A percentile compares a stretch with the other conserved stretches of the same genome.
These are phyloP conservation scores for Chymomyza fuscimana DNA, from an alignment of 2,888 invertebrate species.

Conservation along the genomic window DNA sequence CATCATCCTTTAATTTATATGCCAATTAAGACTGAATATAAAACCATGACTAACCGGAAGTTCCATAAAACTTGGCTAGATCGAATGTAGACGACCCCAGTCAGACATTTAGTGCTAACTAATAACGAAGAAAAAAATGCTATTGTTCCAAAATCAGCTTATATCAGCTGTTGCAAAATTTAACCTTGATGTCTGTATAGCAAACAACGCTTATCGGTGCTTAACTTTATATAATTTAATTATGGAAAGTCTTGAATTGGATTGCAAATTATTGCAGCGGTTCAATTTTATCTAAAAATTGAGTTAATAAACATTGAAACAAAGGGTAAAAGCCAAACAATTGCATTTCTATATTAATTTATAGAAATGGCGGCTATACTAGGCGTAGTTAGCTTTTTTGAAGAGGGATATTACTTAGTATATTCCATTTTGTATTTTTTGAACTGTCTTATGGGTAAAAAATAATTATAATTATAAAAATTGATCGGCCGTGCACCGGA, in stretches of 20 bases:
- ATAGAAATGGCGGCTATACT: neutral
- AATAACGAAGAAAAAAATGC: neutral
- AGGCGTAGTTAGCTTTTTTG: too few species aligned
- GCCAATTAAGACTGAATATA: neutral
- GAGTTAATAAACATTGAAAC: neutral
- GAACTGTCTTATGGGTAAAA: too few species aligned
- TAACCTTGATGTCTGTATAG: neutral
- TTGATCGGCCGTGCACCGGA: too few species aligned
- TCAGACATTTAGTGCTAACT: neutral
- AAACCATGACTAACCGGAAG: neutral
- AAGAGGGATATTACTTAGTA: too few species aligned
- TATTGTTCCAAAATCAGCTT: neutral
- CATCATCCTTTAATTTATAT: too few species aligned
- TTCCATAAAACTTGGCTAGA: neutral
- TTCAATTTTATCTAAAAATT: neutral
- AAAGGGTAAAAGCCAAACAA: neutral
- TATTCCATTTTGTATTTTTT: too few species aligned
- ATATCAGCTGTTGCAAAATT: neutral
- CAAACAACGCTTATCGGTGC: slow-evolving; percentile 1
- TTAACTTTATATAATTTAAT: neutral
- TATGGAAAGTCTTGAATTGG: neutral
- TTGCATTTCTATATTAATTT: neutral
- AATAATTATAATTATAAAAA: too few species aligned
- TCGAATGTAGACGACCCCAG: neutral
- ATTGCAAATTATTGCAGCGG: neutral